Conservation (phyloP, 1,140 invertebrate genomes). For the Antheraea pernyi region DNA sequence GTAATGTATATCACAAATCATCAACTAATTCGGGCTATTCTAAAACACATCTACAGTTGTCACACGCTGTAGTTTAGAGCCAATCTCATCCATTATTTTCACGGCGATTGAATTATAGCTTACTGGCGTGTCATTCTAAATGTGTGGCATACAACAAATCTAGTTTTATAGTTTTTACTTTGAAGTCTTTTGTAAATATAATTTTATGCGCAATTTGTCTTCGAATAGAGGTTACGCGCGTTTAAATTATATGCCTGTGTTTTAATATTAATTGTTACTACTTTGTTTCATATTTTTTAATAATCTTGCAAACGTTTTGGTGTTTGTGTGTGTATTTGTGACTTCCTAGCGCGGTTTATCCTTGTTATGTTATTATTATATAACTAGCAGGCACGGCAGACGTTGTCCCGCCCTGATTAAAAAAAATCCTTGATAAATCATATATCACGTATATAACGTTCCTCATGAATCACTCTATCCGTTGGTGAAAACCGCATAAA, state of each 20-base stretch:
- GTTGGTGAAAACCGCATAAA: too few relatives aligned
- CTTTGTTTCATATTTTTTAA: too few relatives aligned
- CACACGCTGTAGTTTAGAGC: constrained; percentile 18
- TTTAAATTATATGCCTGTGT: not conserved
- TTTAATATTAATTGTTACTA: too few relatives aligned
- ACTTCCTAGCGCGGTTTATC: too few relatives aligned
- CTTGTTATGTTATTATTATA: too few relatives aligned
- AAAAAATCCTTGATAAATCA: too few relatives aligned
- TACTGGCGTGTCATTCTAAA: constrained; percentile 24
- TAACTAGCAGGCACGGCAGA: too few relatives aligned
- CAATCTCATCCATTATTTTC: constrained; percentile 25
- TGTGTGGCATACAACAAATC: constrained; percentile 9
- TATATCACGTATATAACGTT: too few relatives aligned
- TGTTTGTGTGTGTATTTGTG: too few relatives aligned
- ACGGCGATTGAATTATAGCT: constrained; percentile 26
- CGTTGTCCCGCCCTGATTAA: too few relatives aligned
- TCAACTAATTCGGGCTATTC: constrained; percentile 14
- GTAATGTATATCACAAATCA: constrained; percentile 1
- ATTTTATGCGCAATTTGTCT: constrained; percentile 3
- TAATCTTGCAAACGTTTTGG: too few relatives aligned
- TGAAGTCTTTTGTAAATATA: constrained; percentile 9
- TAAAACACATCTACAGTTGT: not conserved
- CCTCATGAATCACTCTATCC: too few relatives aligned
- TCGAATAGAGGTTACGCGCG: not conserved
- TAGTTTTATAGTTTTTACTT: constrained; percentile 10